phyloP scores from a whole-genome alignment of 2,888 invertebrate genomes.

The Buathra laborator region DNA sequence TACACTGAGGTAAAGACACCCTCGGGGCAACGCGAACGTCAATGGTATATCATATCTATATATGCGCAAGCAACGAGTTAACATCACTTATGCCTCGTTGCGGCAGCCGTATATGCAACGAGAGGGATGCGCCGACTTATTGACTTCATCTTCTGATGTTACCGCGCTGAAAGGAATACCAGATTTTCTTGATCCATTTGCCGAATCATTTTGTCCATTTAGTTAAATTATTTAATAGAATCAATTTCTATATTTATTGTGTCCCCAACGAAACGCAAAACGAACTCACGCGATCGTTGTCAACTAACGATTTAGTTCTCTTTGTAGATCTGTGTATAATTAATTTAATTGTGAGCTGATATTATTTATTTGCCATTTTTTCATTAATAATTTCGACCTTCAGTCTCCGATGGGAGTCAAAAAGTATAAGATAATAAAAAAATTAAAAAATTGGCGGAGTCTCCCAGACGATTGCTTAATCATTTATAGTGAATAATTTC shows the following conservation, averaged over 20 bases:
- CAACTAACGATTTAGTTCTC: no score
- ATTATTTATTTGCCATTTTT: no score
- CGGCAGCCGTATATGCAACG: background rate
- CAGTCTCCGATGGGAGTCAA: no score
- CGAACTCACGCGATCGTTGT: no score
- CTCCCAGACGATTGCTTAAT: no score
- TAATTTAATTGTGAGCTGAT: no score
- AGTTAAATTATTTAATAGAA: no score
- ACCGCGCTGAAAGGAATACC: background rate
- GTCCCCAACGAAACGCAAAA: no score
- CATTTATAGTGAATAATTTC: no score
- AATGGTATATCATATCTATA: constrained; percentile 2
- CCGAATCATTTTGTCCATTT: background rate
- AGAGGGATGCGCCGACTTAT: background rate
- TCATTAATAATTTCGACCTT: no score
- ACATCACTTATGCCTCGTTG: constrained; percentile 20
- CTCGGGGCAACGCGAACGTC: constrained; percentile 7
- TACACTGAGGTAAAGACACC: background rate
- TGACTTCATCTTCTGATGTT: constrained; percentile 26
- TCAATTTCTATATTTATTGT: background rate
- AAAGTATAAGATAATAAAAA: background rate
- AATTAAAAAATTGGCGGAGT: background rate
- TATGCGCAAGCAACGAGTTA: background rate
- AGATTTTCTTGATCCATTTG: background rate
- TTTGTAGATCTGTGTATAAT: no score